phyloP scores from a whole-genome alignment of 2,888 invertebrate species.

The Pedicia rivosa region DNA sequence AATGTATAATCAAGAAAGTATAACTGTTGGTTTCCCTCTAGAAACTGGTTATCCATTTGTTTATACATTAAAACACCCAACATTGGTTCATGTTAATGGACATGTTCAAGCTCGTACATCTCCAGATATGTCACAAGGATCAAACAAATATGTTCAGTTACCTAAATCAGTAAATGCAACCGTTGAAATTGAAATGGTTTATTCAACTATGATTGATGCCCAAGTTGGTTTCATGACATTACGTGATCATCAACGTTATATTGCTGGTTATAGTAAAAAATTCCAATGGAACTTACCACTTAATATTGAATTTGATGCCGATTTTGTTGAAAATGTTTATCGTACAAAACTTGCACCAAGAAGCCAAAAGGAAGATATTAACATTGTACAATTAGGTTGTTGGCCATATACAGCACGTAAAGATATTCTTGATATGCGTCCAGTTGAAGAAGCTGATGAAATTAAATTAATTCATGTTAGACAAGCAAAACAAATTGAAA shows the following conservation, averaged over 20 bases:
- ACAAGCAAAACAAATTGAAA: slow-evolving; percentile 24
- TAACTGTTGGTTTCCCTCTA: slow-evolving; percentile 49
- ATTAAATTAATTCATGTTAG: slow-evolving; percentile 32
- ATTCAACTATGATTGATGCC: slow-evolving; percentile 39
- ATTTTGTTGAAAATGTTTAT: slow-evolving; percentile 24
- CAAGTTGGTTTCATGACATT: slow-evolving; percentile 48
- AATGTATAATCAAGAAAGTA: slow-evolving; percentile 37
- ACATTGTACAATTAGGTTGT: slow-evolving; percentile 35
- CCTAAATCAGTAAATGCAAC: slow-evolving; percentile 27
- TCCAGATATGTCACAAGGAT: slow-evolving; percentile 9
- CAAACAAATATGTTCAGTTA: slow-evolving; percentile 10
- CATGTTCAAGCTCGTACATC: slow-evolving; percentile 29
- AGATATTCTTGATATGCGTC: slow-evolving; percentile 37
- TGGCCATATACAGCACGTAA: slow-evolving; percentile 46
- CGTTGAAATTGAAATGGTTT: slow-evolving; percentile 34
- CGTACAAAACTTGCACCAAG: neutral
- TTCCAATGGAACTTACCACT: slow-evolving; percentile 41
- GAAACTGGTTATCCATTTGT: slow-evolving; percentile 53
- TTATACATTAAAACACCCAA: slow-evolving; percentile 42
- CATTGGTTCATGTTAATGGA: slow-evolving; percentile 35
- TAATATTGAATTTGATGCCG: slow-evolving; percentile 23
- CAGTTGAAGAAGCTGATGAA: slow-evolving; percentile 33
- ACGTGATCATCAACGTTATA: slow-evolving; percentile 37
- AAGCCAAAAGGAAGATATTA: neutral
- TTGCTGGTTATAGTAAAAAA: slow-evolving; percentile 44